Percentiles rank a stretch among this genome's conserved stretches.
Evolutionary conservation across 2,888 invertebrate genomes (phyloP).

Genomic region (Odiellus spinosus): DNA sequence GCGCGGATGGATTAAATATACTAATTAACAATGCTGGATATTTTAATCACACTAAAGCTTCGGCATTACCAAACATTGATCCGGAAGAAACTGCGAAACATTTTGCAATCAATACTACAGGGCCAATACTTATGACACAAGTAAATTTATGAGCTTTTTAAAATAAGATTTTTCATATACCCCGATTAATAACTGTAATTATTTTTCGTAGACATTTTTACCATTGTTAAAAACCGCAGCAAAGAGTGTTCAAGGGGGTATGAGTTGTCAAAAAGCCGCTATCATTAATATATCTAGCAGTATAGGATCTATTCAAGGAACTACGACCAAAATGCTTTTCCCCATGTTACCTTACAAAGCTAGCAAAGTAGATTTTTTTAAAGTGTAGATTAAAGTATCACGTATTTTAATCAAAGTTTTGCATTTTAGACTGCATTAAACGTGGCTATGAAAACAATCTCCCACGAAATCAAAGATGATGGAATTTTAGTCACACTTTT

Average conservation of each 20-base stretch:
- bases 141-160: too few relatives aligned
- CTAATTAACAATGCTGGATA: conserved; percentile 77
- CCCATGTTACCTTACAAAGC: not conserved
- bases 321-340: not conserved
- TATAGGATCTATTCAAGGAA: conserved; percentile 4
- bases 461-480: conserved; percentile 4
- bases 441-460: too few relatives aligned
- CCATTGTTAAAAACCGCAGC: not conserved
- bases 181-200: too few relatives aligned
- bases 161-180: too few relatives aligned
- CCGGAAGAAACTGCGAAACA: conserved; percentile 52
- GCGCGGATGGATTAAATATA: conserved; percentile 58
- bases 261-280: conserved; percentile 5
- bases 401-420: too few relatives aligned
- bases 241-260: not conserved
- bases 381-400: too few relatives aligned
- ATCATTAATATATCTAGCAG: conserved; percentile 7
- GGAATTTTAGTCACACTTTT: conserved; percentile 8
- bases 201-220: not conserved
- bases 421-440: too few relatives aligned
- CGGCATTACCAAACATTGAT: conserved; percentile 47
- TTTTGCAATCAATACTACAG: conserved; percentile 56
- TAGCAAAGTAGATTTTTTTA: conserved; percentile 1
- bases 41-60: conserved; percentile 45
- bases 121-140: conserved; percentile 65